A percentile compares a stretch with the other conserved stretches of the same genome.
phyloP scores from a whole-genome alignment of 2,113 vertebrate species.

The Dendrocopos noguchii region DNA sequence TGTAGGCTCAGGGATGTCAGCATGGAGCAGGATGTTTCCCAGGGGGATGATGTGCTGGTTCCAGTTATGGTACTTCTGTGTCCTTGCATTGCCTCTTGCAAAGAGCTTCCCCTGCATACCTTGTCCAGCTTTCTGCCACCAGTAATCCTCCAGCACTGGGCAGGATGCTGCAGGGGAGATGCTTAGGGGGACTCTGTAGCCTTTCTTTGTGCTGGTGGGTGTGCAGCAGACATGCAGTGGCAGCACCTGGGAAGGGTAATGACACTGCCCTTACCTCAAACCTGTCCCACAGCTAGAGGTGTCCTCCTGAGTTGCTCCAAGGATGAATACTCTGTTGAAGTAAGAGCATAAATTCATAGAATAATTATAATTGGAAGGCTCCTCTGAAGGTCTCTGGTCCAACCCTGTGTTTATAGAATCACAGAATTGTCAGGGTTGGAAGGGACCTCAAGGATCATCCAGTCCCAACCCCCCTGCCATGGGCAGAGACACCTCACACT shows the following conservation, averaged over 20 bases:
- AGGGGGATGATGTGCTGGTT: not conserved
- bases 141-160: not conserved
- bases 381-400: not conserved
- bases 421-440: too few relatives aligned
- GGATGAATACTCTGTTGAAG: not conserved
- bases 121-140: not conserved
- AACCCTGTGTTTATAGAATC: not conserved
- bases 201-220: not conserved
- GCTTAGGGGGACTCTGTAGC: not conserved
- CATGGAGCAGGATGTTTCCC: not conserved
- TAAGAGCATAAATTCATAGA: not conserved
- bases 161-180: not conserved
- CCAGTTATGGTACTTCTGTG: not conserved
- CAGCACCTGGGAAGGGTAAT: not conserved
- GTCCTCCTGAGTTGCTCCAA: not conserved
- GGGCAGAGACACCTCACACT: too few relatives aligned
- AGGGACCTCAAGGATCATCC: too few relatives aligned
- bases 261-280: not conserved
- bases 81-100: not conserved
- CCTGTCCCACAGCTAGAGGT: not conserved
- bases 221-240: not conserved
- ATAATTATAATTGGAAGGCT: not conserved
- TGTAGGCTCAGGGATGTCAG: not conserved
- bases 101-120: not conserved
- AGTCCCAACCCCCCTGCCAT: too few relatives aligned